Base-by-base conservation (phyloP, 2,113 vertebrate genomes). In the Erinaceus europaeus region DNA sequence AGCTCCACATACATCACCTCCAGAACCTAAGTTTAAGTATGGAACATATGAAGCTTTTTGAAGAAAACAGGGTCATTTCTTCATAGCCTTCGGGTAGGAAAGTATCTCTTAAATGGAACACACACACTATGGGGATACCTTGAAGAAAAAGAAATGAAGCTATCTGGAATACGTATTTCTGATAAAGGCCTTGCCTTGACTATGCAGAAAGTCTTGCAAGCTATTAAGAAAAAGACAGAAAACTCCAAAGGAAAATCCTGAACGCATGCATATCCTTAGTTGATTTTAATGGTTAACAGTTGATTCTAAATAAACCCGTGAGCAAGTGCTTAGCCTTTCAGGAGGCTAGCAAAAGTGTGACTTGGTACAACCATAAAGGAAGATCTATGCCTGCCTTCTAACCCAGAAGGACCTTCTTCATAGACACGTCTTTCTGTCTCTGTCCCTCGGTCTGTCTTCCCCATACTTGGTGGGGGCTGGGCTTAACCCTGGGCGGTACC, bases 81-180 rank as follows among this genome's bases (percentile, higher is more conserved):
- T 79, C 36, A 55, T 13, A 40, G 50, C 42, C 42, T 80, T 48
- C 86, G 48, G 50, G 32, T 21, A 59, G 44, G 38, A 52, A 65
- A 80, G 69, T 32, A 53, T 72, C 89, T 86, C 55, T 84, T 76
- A 75, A 79, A 42, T 14, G 61, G 64, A 64, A 87, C 11, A 32
- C 38, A 87, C 29, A 74, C 80, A 74, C 69, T n/a, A 34, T 44
- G 57, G 27, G 23, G 27, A 36, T 50, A 23, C 4, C 23, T 77
- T 59, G 55, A 73, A 79, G 72, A 75, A 48, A 72, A 29, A 87
- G 65, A 84, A 84, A 42, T 46, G 25, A 90, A 86, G 69, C 34
- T 78, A 74, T 61, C 8, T 18, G 55, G 5, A n/a, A 82, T 52
- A 46, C 3, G 0, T 25, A 69, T 57, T 82, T 69, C 73, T 53